Evolutionary conservation across 2,113 vertebrate genomes (phyloP).

Genomic region (Perca fluviatilis): DNA sequence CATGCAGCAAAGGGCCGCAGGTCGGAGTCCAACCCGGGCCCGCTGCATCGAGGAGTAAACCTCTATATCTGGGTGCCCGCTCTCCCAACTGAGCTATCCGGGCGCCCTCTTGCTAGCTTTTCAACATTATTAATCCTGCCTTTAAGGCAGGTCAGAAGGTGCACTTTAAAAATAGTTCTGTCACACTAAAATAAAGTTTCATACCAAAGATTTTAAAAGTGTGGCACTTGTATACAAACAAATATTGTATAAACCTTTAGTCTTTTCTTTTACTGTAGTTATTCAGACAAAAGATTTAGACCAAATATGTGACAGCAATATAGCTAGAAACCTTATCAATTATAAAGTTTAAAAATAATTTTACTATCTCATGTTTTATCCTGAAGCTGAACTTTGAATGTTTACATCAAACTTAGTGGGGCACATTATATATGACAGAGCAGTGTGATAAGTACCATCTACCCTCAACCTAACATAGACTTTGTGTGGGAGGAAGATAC

Average conservation of each 20-base stretch:
- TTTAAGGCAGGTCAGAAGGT: not conserved
- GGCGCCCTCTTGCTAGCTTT: too few species aligned
- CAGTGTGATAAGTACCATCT: slow-evolving; percentile 61
- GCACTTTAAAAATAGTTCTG: slow-evolving; percentile 4
- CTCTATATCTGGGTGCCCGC: too few species aligned
- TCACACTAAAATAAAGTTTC: slow-evolving; percentile 20
- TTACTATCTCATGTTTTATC: not conserved
- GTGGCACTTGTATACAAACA: not conserved
- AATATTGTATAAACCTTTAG: not conserved
- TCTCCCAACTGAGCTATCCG: too few species aligned
- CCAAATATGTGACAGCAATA: not conserved
- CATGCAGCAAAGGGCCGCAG: too few species aligned
- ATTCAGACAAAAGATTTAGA: not conserved
- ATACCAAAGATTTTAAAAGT: slow-evolving; percentile 8
- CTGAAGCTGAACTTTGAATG: slow-evolving; percentile 15
- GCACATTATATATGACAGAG: slow-evolving; percentile 38
- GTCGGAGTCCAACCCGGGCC: too few species aligned
- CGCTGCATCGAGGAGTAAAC: too few species aligned
- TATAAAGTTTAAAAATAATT: not conserved
- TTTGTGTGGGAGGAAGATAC: slow-evolving; percentile 9
- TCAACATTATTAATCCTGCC: too few species aligned
- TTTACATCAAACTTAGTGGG: slow-evolving; percentile 29
- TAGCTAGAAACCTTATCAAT: not conserved
- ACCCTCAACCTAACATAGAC: slow-evolving; percentile 49
- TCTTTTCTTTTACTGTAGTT: not conserved